Conservation (phyloP, 2,113 vertebrate genomes). For the Synodontis membranacea region DNA sequence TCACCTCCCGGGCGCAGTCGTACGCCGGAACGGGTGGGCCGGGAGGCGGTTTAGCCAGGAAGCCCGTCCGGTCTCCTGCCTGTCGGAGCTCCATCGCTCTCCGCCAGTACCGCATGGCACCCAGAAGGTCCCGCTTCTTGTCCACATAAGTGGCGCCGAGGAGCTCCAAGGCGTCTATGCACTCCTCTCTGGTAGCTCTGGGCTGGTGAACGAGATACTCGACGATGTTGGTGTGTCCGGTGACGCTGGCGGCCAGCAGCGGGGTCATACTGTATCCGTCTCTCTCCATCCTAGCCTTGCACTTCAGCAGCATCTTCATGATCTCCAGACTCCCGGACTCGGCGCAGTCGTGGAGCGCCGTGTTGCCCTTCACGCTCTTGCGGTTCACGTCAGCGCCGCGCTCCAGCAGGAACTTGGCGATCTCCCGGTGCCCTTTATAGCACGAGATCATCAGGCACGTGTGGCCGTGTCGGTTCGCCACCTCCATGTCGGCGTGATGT, state of each 20-base stretch:
- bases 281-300: slow-evolving; percentile 86
- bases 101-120: slow-evolving; percentile 89
- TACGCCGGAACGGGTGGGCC: slow-evolving; percentile 84
- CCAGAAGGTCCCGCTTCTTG: slow-evolving; percentile 90
- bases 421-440: slow-evolving; percentile 94
- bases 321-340: slow-evolving; percentile 95
- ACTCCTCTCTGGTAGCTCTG: slow-evolving; percentile 75
- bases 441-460: slow-evolving; percentile 97
- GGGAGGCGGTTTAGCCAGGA: slow-evolving; percentile 81
- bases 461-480: slow-evolving; percentile 94
- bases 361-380: slow-evolving; percentile 93
- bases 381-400: slow-evolving; percentile 90
- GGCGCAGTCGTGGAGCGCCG: slow-evolving; percentile 90
- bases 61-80: slow-evolving; percentile 65
- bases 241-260: slow-evolving; percentile 88
- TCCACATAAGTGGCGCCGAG: slow-evolving; percentile 93
- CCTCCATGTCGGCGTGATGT: slow-evolving; percentile 89
- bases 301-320: slow-evolving; percentile 88
- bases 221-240: slow-evolving; percentile 93
- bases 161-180: slow-evolving; percentile 85
- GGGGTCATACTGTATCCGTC: slow-evolving; percentile 97
- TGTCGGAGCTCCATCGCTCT: slow-evolving; percentile 90
- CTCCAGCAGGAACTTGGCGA: slow-evolving; percentile 89
- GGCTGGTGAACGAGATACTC: slow-evolving; percentile 86
- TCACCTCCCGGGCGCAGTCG: slow-evolving; percentile 84